Evolutionary conservation across 1,140 invertebrate genomes (phyloP).

Genomic region (Leptopilina clavipes): DNA sequence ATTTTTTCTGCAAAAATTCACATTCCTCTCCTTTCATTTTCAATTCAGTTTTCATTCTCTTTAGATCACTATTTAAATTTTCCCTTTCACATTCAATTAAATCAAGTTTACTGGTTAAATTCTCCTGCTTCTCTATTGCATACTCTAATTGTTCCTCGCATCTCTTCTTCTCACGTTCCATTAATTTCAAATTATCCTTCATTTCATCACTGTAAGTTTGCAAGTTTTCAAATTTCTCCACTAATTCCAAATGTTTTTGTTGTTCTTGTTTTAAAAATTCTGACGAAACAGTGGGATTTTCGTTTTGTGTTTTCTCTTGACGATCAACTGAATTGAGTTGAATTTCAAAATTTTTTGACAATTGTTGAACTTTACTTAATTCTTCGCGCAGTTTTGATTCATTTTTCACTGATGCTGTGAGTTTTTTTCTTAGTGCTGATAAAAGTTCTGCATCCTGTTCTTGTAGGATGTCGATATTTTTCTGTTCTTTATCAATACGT

Average conservation of each 20-base stretch:
- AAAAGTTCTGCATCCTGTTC: constrained; percentile 68
- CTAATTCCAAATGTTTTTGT: constrained; percentile 61
- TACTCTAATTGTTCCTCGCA: constrained; percentile 77
- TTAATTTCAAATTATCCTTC: constrained; percentile 70
- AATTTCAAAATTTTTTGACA: constrained; percentile 59
- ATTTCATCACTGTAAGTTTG: constrained; percentile 73
- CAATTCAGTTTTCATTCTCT: constrained; percentile 75
- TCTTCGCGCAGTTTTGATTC: constrained; percentile 61
- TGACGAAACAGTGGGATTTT: constrained; percentile 46
- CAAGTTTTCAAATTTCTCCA: constrained; percentile 71
- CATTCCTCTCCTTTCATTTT: constrained; percentile 75
- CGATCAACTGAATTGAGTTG: constrained; percentile 55
- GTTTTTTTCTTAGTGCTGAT: constrained; percentile 60
- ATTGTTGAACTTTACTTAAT: constrained; percentile 53
- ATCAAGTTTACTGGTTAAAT: constrained; percentile 77
- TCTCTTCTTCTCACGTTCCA: constrained; percentile 72
- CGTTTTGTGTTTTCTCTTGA: constrained; percentile 51
- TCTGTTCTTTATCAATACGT: constrained; percentile 62
- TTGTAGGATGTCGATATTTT: constrained; percentile 55
- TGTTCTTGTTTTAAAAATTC: constrained; percentile 49
- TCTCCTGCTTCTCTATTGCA: constrained; percentile 78
- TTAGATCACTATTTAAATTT: constrained; percentile 75
- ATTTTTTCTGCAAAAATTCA: constrained; percentile 73
- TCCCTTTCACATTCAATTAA: constrained; percentile 75
- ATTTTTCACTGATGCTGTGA: constrained; percentile 56